Evolutionary conservation across 2,797 vertebrate genomes (phyloP).

Genomic region (Malacoctenus gilli): DNA sequence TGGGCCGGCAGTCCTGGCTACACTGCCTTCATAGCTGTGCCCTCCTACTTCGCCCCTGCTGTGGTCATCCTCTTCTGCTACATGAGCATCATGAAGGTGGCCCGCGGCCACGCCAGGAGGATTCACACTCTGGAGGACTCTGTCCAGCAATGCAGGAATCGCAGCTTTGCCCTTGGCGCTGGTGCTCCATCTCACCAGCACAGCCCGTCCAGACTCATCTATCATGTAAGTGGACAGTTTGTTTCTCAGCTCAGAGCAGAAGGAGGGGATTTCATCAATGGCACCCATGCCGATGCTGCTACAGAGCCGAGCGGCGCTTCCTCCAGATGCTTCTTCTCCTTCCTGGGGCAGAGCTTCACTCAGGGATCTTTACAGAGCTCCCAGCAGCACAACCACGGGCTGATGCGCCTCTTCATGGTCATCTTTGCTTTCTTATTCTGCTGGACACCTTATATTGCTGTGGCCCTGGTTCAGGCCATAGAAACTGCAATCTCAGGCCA

Average conservation of each 20-base stretch:
- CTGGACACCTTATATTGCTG: conserved; percentile 83
- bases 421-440: conserved; percentile 84
- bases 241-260: conserved; percentile 63
- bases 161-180: conserved; percentile 15
- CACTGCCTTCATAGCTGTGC: conserved; percentile 70
- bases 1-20: conserved; percentile 83
- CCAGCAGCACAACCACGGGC: conserved; percentile 73
- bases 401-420: conserved; percentile 82
- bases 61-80: conserved; percentile 85
- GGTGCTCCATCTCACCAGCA: conserved; percentile 38
- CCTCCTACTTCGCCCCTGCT: conserved; percentile 82
- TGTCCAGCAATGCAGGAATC: conserved; percentile 72
- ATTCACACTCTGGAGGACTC: conserved; percentile 83
- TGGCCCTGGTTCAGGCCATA: conserved; percentile 81
- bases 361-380: conserved; percentile 58
- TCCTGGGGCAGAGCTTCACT: conserved; percentile 58
- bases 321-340: conserved; percentile 63
- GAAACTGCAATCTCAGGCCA: conserved; percentile 74
- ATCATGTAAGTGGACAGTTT: conserved; percentile 77
- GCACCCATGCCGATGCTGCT: conserved; percentile 22
- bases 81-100: conserved; percentile 81
- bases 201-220: conserved; percentile 74
- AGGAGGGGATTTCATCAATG: conserved; percentile 12
- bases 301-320: conserved; percentile 35
- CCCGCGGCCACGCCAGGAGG: conserved; percentile 80